These are phyloP conservation scores for Genyomyrus donnyi DNA, from an alignment of 2,113 vertebrate species.

Conservation along the genomic window DNA sequence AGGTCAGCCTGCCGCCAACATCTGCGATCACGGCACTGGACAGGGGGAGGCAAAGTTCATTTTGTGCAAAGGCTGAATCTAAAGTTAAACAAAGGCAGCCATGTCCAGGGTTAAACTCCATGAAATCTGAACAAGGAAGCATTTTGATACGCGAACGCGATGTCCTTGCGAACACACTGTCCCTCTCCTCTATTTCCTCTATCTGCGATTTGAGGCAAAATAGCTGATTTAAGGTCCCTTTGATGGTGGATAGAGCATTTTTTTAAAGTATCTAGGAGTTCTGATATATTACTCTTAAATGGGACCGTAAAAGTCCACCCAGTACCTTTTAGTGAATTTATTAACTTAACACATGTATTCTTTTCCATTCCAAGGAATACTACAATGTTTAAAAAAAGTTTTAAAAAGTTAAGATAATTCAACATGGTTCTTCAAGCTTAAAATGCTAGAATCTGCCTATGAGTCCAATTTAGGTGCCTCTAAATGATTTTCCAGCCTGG, in stretches of 20 bases:
- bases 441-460: not conserved
- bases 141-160: not conserved
- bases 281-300: not conserved
- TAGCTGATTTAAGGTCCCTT: not conserved
- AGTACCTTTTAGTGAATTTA: not conserved
- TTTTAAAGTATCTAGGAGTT: not conserved
- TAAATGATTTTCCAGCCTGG: not conserved
- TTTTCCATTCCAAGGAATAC: not conserved
- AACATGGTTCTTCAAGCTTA: not conserved
- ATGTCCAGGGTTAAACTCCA: not conserved
- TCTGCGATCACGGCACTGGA: not conserved
- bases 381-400: not conserved
- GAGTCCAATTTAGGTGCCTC: not conserved
- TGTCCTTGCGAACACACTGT: not conserved
- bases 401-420: not conserved
- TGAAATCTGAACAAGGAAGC: not conserved
- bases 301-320: not conserved
- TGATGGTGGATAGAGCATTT: not conserved
- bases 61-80: not conserved
- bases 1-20: not conserved
- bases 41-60: not conserved
- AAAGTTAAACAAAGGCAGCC: not conserved
- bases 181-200: not conserved
- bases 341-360: not conserved
- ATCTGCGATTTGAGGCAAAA: not conserved